Conservation (phyloP, 2,797 vertebrate species). For the Anas bahamensis region DNA sequence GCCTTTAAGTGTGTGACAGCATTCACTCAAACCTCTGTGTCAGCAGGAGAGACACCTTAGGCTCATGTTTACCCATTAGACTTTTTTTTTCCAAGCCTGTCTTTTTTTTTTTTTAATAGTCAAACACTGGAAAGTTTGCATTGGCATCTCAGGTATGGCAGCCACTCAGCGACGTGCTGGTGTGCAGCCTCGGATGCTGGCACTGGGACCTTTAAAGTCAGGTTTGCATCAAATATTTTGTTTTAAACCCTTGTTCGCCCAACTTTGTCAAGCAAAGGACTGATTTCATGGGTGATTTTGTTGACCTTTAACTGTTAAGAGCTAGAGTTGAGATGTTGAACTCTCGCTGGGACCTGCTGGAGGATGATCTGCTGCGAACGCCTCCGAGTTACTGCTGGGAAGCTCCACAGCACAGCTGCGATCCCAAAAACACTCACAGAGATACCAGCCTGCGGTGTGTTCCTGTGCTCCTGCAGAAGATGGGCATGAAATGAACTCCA, state of each 20-base stretch:
- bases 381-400: background rate
- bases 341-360: background rate
- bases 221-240: background rate
- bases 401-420: background rate
- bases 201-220: background rate
- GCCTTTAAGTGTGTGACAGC: background rate
- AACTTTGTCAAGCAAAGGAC: background rate
- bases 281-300: background rate
- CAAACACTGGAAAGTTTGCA: background rate
- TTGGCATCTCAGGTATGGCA: background rate
- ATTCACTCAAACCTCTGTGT: background rate
- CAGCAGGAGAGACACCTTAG: background rate
- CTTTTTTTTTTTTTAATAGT: background rate
- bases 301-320: background rate
- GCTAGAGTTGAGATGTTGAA: background rate
- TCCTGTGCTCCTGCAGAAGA: background rate
- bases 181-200: background rate
- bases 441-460: background rate
- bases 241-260: background rate
- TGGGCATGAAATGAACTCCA: no score
- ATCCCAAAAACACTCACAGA: background rate
- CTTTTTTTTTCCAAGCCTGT: background rate
- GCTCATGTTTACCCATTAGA: background rate
- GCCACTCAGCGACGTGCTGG: background rate
- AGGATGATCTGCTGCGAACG: accelerated